Base-by-base conservation (phyloP, 1,140 invertebrate genomes). In the Tribolium madens region DNA sequence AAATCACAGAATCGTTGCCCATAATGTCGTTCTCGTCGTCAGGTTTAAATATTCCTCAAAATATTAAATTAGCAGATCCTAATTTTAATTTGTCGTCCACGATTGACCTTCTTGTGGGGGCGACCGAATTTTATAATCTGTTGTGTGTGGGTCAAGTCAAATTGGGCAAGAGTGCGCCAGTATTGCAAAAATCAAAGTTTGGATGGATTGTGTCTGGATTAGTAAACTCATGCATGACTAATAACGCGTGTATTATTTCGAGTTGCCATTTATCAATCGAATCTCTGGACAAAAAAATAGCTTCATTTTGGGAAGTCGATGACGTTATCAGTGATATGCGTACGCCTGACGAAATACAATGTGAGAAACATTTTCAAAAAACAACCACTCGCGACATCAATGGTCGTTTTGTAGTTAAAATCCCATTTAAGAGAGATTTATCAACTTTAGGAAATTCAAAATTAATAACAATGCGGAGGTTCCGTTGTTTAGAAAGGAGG, bases 291-390 rank as follows among this genome's bases (percentile, higher is more conserved):
- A 36, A 78, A 10, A 15, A 72, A 78, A 3, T 78, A 26, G 31
- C 5, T 14, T 70, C 69, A 50, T 85, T 86, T 64, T 85, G 84
- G 84, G 75, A 82, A 21, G 0, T 84, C 2, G 85, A 85, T 57
- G 78, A 82, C 6, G 7, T 7, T 12, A 31, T 31, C 26, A 31
- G 26, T 31, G 26, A 47, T 10, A 73, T 15, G 14, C 36, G 42
- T 46, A 74, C 17, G 5, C 18, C 75, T 4, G 31, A 60, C 3
- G 75, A 46, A 47, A 9, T 70, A 7, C n/a, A 71, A 13, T 76
- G 64, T 72, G 68, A 76, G 18, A 31, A 0, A 17, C 10, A 76
- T 52, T 76, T 47, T 78, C 10, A 76, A 77, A 17, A 15, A 13
- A 14, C 64, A 64, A 73, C 2, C 82, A 81, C 33, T 21, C 79